These are phyloP conservation scores for Watsonalla binaria DNA, from an alignment of 2,888 invertebrate genomes.

Conservation along the genomic window DNA sequence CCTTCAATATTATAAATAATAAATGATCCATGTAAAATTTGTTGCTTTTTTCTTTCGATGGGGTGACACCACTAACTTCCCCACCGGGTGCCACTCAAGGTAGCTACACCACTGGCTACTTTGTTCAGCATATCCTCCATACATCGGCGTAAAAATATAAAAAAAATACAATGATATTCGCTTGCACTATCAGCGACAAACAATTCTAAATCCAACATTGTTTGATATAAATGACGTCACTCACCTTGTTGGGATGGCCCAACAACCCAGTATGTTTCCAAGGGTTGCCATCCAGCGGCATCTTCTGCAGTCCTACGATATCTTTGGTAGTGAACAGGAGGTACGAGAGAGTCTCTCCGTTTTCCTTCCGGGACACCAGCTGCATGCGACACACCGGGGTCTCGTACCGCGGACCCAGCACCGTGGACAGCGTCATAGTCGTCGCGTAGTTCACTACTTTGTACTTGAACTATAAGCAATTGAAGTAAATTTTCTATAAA, in stretches of 20 bases:
- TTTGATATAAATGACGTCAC: neutral
- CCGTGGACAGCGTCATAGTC: conserved; percentile 81
- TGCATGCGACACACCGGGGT: conserved; percentile 73
- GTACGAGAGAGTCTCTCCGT: conserved; percentile 51
- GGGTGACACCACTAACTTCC: no score
- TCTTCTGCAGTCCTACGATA: conserved; percentile 82
- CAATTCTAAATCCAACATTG: no score
- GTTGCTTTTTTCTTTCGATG: no score
- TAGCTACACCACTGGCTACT: no score
- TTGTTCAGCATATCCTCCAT: no score
- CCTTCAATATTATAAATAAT: no score
- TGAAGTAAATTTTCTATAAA: no score
- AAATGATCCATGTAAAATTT: no score
- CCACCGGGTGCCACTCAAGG: no score
- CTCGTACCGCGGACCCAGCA: conserved; percentile 84
- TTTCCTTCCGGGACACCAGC: conserved; percentile 45
- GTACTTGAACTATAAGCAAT: conserved; percentile 79
- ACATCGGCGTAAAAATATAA: no score
- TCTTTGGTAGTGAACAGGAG: conserved; percentile 81
- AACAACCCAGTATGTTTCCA: conserved; percentile 81
- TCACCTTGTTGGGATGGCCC: conserved; percentile 82
- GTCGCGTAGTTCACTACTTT: conserved; percentile 82
- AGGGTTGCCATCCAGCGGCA: conserved; percentile 87
- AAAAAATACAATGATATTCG: no score
- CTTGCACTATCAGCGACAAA: no score